Conservation (phyloP, 2,888 invertebrate species). For the Lasioglossum zephyrum region DNA sequence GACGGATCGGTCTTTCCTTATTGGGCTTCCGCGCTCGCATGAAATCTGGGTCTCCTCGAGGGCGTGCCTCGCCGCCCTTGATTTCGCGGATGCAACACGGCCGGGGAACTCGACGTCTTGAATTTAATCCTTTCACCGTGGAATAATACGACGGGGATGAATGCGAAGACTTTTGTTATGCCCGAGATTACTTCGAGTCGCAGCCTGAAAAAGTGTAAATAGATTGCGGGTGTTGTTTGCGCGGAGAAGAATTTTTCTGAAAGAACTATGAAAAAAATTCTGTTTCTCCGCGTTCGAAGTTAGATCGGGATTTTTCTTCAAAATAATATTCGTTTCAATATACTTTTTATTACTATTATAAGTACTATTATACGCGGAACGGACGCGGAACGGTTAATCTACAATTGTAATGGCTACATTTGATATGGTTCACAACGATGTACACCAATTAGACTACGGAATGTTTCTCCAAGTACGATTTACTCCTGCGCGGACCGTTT, state of each 20-base stretch:
- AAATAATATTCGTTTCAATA: not conserved
- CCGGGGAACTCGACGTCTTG: not conserved
- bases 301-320: not conserved
- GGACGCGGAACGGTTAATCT: too few species aligned
- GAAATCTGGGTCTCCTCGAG: slow-evolving; percentile 26
- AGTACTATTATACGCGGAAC: too few species aligned
- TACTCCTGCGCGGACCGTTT: not conserved
- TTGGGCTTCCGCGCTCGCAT: slow-evolving; percentile 14
- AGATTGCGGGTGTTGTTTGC: not conserved
- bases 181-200: not conserved
- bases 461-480: too few species aligned
- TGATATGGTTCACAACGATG: not conserved
- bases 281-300: not conserved
- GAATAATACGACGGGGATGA: not conserved
- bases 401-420: too few species aligned
- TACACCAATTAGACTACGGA: not conserved
- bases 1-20: slow-evolving; percentile 42
- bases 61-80: slow-evolving; percentile 6
- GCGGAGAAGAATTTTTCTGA: not conserved
- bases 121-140: slow-evolving; percentile 13
- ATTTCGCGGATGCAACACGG: not conserved
- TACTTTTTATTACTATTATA: too few species aligned
- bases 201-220: not conserved
- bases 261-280: not conserved
- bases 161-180: not conserved